These are phyloP conservation scores for Artemia sp. DNA, from an alignment of 2,888 invertebrate species.

Conservation along the genomic window DNA sequence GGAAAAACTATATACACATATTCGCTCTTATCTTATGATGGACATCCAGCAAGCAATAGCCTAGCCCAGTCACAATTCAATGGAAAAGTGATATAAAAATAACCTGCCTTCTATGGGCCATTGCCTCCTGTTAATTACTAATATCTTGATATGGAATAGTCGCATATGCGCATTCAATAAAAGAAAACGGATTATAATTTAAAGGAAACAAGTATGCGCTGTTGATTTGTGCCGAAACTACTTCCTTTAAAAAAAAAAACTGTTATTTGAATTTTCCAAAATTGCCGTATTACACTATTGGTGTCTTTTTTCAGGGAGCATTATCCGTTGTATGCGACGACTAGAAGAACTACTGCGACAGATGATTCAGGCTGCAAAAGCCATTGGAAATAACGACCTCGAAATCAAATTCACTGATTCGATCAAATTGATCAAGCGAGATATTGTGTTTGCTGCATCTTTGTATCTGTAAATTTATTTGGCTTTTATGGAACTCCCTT, in stretches of 20 bases:
- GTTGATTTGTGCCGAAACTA: not conserved
- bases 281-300: conserved; percentile 4
- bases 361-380: conserved; percentile 86
- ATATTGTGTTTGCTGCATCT: conserved; percentile 99
- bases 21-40: too few species aligned
- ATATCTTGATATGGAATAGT: not conserved
- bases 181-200: not conserved
- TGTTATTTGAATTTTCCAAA: not conserved
- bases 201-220: not conserved
- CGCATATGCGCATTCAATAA: not conserved
- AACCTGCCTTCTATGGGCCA: too few species aligned
- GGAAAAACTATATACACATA: too few species aligned
- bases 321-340: conserved; percentile 81
- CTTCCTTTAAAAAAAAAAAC: not conserved
- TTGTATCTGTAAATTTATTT: conserved; percentile 53
- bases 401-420: conserved; percentile 90
- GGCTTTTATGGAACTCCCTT: not conserved
- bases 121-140: not conserved
- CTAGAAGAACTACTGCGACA: conserved; percentile 89
- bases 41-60: too few species aligned
- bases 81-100: too few species aligned
- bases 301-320: conserved; percentile 41
- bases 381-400: conserved; percentile 84
- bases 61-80: too few species aligned
- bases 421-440: conserved; percentile 77